These are phyloP conservation scores for Coccyzus lansbergi DNA, from an alignment of 2,797 vertebrate genomes.

Conservation along the genomic window DNA sequence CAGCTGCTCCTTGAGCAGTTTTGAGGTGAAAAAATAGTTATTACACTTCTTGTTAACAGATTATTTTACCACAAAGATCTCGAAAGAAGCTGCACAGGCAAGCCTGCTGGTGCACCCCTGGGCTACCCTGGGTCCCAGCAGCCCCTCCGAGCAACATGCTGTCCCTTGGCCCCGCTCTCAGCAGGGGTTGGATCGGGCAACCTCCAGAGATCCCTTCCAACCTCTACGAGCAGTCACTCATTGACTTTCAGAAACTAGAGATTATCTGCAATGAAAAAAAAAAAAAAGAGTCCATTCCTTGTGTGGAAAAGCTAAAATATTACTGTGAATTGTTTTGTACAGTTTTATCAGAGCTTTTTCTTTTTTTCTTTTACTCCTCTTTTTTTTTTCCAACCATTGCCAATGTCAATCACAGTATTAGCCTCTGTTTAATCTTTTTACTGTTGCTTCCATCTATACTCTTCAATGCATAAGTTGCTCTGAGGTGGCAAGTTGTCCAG, in stretches of 20 bases:
- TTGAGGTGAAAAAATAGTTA: conserved; percentile 27
- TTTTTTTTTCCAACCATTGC: conserved; percentile 83
- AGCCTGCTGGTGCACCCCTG: conserved; percentile 27
- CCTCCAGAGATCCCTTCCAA: conserved; percentile 24
- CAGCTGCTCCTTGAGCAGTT: conserved; percentile 65
- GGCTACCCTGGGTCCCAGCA: conserved; percentile 16
- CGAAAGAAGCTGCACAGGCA: conserved; percentile 61
- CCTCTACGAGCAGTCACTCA: conserved; percentile 67
- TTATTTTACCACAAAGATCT: conserved; percentile 72
- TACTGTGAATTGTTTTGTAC: conserved; percentile 95
- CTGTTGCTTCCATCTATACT: conserved; percentile 83
- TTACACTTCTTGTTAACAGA: conserved; percentile 65
- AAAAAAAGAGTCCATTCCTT: conserved; percentile 77
- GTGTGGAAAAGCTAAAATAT: conserved; percentile 83
- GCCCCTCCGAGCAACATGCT: conserved; percentile 54
- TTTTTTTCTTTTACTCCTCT: conserved; percentile 59
- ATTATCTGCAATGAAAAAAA: conserved; percentile 77
- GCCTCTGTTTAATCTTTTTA: conserved; percentile 87
- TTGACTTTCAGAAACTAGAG: conserved; percentile 79
- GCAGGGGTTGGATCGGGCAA: not conserved
- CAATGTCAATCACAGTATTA: conserved; percentile 99
- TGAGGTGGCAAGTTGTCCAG: conserved; percentile 87
- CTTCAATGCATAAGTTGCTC: conserved; percentile 82
- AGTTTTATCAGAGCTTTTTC: conserved; percentile 81
- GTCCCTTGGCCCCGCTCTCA: conserved; percentile 5